Conservation (phyloP, 2,113 vertebrate genomes). For the Peromyscus californicus region DNA sequence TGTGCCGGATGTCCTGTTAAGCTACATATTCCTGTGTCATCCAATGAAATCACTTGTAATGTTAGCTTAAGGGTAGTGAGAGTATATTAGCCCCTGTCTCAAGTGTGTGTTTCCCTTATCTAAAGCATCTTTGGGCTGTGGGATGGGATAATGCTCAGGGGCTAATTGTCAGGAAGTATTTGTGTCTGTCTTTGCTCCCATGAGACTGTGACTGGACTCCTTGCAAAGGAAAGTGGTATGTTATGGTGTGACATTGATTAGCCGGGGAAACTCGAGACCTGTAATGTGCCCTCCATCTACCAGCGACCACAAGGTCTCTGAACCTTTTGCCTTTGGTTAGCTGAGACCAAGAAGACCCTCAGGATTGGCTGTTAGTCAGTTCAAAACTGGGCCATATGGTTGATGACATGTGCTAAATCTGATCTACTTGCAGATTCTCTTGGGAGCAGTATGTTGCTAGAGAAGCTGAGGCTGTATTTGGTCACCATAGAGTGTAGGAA, state of each 20-base stretch:
- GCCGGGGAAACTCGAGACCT: rapidly evolving
- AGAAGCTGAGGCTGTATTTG: neutral
- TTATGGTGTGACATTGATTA: rapidly evolving
- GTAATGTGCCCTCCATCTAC: neutral
- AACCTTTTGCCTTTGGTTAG: neutral
- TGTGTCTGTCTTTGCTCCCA: neutral
- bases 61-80: neutral
- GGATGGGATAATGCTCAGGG: neutral
- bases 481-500: neutral
- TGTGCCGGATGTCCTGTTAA: neutral
- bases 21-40: neutral
- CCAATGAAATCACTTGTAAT: neutral
- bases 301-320: neutral
- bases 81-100: neutral
- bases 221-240: neutral
- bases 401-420: neutral
- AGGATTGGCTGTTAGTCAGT: neutral
- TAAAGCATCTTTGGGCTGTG: neutral
- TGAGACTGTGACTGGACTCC: neutral
- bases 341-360: constrained; percentile 9
- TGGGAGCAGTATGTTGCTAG: neutral
- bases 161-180: neutral
- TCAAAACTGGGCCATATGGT: neutral
- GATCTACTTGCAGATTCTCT: constrained; percentile 25
- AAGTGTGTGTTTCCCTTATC: neutral